A percentile compares a stretch with the other conserved stretches of the same genome.
Conservation (phyloP, 2,888 invertebrate genomes). For the Idaea aversata region DNA sequence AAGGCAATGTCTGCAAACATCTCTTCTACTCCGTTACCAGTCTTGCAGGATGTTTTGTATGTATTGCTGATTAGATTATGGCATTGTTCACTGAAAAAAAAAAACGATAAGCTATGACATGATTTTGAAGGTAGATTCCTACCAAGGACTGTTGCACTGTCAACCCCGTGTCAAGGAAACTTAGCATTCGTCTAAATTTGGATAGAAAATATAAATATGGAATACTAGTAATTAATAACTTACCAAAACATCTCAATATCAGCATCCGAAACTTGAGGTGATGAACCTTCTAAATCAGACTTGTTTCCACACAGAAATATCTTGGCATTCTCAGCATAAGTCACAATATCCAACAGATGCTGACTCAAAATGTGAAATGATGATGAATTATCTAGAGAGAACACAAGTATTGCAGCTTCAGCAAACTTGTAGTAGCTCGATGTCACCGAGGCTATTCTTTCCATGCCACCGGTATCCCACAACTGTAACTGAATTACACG, state of each 20-base stretch:
- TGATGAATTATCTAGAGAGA: constrained; percentile 93
- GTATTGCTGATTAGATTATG: constrained; percentile 93
- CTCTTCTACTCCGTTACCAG: constrained; percentile 91
- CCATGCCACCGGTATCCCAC: constrained; percentile 99
- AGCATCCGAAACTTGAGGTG: constrained; percentile 89
- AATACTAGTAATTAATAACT: constrained; percentile 25
- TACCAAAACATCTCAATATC: constrained; percentile 95
- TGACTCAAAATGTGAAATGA: constrained; percentile 96
- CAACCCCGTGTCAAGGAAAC: no score
- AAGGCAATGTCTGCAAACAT: constrained; percentile 95
- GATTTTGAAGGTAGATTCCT: not conserved
- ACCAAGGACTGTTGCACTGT: not conserved
- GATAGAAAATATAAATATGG: no score
- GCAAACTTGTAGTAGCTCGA: constrained; percentile 98
- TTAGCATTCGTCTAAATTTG: no score
- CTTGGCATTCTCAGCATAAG: constrained; percentile 96
- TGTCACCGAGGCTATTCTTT: constrained; percentile 96
- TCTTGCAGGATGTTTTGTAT: constrained; percentile 94
- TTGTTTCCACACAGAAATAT: constrained; percentile 97
- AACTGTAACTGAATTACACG: constrained; percentile 86
- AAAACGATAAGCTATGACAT: constrained; percentile 4
- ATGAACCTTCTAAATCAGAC: constrained; percentile 87
- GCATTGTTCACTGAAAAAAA: constrained; percentile 88
- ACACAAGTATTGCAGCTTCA: constrained; percentile 95
- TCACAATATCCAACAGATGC: constrained; percentile 95